Percentiles rank a stretch among this genome's conserved stretches.
phyloP scores from a whole-genome alignment of 2,113 vertebrate genomes.

The Kryptolebias marmoratus region DNA sequence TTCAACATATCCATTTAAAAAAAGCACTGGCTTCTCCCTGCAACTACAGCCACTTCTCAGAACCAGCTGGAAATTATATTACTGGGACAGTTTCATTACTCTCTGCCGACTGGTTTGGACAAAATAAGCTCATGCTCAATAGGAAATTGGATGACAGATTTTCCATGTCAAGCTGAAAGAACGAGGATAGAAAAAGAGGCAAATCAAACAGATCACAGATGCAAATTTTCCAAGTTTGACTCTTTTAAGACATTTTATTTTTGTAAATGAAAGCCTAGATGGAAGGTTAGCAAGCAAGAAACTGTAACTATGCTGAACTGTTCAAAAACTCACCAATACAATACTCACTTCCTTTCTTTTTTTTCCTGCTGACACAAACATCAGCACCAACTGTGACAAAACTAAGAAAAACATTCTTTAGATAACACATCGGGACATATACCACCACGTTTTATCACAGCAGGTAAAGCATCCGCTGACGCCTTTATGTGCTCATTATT shows the following conservation, averaged over 20 bases:
- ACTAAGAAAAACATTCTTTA: neutral
- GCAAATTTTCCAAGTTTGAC: neutral
- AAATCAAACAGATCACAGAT: neutral
- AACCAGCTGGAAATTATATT: neutral
- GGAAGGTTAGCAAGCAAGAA: too few species aligned
- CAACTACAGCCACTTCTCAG: neutral
- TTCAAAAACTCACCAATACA: neutral
- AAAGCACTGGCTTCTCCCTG: constrained; percentile 1
- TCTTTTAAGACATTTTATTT: too few species aligned
- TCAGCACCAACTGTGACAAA: neutral
- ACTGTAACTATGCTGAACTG: neutral
- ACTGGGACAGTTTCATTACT: neutral
- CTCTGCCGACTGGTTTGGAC: neutral
- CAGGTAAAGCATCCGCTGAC: constrained; percentile 15
- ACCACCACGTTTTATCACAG: constrained; percentile 31
- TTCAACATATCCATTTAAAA: constrained; percentile 1
- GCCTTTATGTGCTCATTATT: constrained; percentile 52
- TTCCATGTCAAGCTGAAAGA: neutral
- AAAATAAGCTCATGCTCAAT: neutral
- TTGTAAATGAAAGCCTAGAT: too few species aligned
- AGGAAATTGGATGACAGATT: neutral
- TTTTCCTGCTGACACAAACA: neutral
- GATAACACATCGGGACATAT: constrained; percentile 11
- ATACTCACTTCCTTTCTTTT: neutral
- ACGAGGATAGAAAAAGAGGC: neutral